Evolutionary conservation across 1,140 invertebrate genomes (phyloP).

Genomic region (Drosophila repleta): DNA sequence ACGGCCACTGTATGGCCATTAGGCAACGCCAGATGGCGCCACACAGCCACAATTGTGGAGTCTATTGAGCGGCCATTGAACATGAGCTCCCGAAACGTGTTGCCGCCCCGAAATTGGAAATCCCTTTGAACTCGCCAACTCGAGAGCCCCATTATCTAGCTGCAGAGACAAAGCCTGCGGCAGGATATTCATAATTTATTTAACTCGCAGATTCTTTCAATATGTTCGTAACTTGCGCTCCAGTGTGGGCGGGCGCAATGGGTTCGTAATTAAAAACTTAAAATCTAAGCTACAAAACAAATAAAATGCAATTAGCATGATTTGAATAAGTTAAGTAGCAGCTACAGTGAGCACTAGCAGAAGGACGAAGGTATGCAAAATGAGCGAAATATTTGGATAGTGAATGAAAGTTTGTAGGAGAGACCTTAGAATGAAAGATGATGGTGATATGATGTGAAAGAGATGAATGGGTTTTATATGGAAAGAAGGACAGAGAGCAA

Average conservation of each 20-base stretch:
- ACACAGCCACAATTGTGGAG: constrained; percentile 25
- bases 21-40: constrained; percentile 57
- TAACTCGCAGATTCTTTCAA: constrained; percentile 13
- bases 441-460: too few relatives aligned
- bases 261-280: constrained; percentile 74
- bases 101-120: background rate
- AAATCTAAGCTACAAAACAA: constrained; percentile 65
- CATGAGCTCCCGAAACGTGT: constrained; percentile 35
- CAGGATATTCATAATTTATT: constrained; percentile 8
- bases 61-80: constrained; percentile 64
- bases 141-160: too few relatives aligned
- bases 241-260: background rate
- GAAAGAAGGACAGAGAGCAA: too few relatives aligned
- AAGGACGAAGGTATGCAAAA: background rate
- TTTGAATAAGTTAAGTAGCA: constrained; percentile 77
- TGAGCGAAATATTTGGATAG: too few relatives aligned
- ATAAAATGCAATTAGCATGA: constrained; percentile 81
- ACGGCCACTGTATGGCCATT: constrained; percentile 20
- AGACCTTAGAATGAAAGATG: too few relatives aligned
- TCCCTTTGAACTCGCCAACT: too few relatives aligned
- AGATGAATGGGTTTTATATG: too few relatives aligned
- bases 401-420: too few relatives aligned
- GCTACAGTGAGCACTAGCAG: constrained; percentile 47
- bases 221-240: background rate
- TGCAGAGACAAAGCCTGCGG: too few relatives aligned